Conservation (phyloP, 2,888 invertebrate genomes). For the Stegana nigrithorax region DNA sequence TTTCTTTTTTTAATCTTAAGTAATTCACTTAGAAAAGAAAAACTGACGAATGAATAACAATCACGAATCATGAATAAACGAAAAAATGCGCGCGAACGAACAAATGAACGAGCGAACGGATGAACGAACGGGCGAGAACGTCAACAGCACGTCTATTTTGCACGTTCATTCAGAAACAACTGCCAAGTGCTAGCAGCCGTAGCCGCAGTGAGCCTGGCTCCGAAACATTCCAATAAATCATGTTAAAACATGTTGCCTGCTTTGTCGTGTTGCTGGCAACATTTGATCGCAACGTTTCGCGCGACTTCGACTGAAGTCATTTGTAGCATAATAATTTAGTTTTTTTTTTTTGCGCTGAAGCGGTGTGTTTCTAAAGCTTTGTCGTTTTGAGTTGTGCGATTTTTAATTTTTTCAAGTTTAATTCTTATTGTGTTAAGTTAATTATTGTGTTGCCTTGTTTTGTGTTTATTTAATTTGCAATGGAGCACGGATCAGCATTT, state of each 20-base stretch:
- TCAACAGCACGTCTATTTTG: conserved; percentile 65
- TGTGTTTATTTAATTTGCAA: no score
- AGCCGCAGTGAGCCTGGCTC: conserved; percentile 53
- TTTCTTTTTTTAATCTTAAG: not conserved
- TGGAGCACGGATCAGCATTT: no score
- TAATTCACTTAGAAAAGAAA: conserved; percentile 13
- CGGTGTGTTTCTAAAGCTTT: no score
- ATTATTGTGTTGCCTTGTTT: no score
- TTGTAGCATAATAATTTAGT: no score
- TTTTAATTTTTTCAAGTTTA: no score
- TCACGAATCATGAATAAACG: not conserved
- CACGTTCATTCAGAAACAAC: conserved; percentile 68
- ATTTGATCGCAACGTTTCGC: conserved; percentile 20
- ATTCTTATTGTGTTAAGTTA: no score
- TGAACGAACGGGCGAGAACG: conserved; percentile 21
- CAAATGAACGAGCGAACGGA: conserved; percentile 38
- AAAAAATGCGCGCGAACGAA: conserved; percentile 9
- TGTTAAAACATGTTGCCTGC: no score
- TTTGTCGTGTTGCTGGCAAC: conserved; percentile 47
- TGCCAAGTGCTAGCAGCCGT: conserved; percentile 41
- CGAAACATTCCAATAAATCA: conserved; percentile 64
- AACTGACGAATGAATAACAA: conserved; percentile 33
- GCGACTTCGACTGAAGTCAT: no score
- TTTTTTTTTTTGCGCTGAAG: no score
- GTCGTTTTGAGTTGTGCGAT: no score